Evolutionary conservation across 2,113 vertebrate genomes (phyloP).

Genomic region (Mellivora capensis): DNA sequence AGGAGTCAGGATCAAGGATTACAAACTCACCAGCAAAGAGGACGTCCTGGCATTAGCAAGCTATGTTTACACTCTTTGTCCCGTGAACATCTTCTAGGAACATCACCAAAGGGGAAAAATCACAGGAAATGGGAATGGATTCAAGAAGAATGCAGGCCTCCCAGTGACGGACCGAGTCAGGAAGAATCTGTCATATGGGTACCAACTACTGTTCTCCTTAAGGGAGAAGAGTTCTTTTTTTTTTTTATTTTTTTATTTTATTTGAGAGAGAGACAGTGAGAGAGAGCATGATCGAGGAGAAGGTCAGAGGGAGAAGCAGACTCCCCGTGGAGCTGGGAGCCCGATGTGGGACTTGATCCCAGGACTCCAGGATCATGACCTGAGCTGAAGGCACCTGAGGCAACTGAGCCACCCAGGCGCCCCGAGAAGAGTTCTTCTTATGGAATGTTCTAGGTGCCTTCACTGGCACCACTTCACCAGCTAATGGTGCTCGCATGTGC

Average conservation of each 20-base stretch:
- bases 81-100: fast-evolving
- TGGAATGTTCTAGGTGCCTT: not conserved
- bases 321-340: no score
- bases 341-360: no score
- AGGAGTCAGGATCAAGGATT: not conserved
- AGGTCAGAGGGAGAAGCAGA: no score
- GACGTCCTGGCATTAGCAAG: fast-evolving
- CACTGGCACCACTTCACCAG: not conserved
- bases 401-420: no score
- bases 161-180: not conserved
- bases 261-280: no score
- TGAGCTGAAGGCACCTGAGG: no score
- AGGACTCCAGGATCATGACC: no score
- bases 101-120: not conserved
- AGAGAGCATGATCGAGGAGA: no score
- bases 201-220: not conserved
- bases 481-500: fast-evolving
- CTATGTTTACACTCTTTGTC: not conserved
- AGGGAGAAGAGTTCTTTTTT: not conserved
- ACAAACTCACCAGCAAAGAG: not conserved
- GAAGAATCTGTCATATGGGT: fast-evolving
- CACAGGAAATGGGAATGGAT: not conserved
- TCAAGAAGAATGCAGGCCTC: not conserved
- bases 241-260: no score
- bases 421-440: not conserved